A percentile compares a stretch with the other conserved stretches of the same genome.
Conservation (phyloP, 1,140 invertebrate species). For the Drosophila malerkotliana region DNA sequence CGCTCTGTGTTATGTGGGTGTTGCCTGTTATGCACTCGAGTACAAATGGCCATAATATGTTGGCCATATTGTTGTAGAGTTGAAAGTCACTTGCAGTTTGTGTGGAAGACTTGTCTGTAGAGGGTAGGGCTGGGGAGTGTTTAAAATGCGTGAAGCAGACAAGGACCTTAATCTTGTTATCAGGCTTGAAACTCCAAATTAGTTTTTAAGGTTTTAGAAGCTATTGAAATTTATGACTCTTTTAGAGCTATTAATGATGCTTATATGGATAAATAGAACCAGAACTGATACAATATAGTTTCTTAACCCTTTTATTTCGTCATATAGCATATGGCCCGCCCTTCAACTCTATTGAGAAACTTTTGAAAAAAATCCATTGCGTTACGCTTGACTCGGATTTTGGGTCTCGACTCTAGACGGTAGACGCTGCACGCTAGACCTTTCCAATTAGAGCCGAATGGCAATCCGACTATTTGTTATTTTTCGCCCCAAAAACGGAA, state of each 20-base stretch:
- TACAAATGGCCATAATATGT: conserved; percentile 76
- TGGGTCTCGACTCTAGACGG: conserved; percentile 22
- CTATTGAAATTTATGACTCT: no score
- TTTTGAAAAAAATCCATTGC: conserved; percentile 19
- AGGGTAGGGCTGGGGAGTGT: not conserved
- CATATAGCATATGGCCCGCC: not conserved
- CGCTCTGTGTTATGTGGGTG: conserved; percentile 22
- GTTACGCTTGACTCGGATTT: conserved; percentile 40
- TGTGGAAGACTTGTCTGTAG: conserved; percentile 29
- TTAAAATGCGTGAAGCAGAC: not conserved
- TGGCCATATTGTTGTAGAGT: conserved; percentile 59
- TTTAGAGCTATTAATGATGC: no score
- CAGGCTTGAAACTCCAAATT: no score
- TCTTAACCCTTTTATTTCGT: not conserved
- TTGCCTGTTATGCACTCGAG: conserved; percentile 40
- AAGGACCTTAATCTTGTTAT: no score
- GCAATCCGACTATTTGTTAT: conserved; percentile 36
- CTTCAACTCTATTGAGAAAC: conserved; percentile 25
- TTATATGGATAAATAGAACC: no score
- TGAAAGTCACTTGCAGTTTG: conserved; percentile 27
- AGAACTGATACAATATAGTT: no score
- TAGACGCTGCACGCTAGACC: conserved; percentile 4
- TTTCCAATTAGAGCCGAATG: conserved; percentile 14
- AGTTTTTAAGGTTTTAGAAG: no score
- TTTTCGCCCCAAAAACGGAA: conserved; percentile 46